Evolutionary conservation across 2,888 invertebrate species (phyloP).

Genomic region (Polydrusus cervinus): DNA sequence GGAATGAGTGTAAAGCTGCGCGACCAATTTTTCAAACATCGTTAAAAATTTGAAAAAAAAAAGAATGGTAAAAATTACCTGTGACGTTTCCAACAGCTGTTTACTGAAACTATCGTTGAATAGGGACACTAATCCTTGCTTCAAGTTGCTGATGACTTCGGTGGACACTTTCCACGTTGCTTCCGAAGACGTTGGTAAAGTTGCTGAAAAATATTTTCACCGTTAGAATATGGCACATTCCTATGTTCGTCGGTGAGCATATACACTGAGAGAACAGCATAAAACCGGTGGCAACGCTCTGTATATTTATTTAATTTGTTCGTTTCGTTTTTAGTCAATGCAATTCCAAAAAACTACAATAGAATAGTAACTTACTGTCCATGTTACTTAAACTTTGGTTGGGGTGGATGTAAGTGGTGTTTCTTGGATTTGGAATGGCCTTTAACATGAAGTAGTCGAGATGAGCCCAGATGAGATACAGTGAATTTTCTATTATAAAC

Average conservation of each 20-base stretch:
- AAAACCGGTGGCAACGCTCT: no score
- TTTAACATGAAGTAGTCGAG: slow-evolving; percentile 81
- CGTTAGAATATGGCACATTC: no score
- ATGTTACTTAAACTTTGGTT: slow-evolving; percentile 59
- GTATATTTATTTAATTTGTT: no score
- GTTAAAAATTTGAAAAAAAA: no score
- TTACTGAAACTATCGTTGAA: slow-evolving; percentile 88
- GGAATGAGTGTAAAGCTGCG: no score
- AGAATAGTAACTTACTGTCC: slow-evolving; percentile 61
- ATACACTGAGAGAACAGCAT: no score
- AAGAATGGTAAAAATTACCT: slow-evolving; percentile 53
- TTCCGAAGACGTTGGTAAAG: slow-evolving; percentile 70
- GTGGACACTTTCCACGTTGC: slow-evolving; percentile 76
- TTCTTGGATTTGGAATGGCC: slow-evolving; percentile 72
- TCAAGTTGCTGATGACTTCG: slow-evolving; percentile 79
- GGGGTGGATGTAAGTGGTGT: slow-evolving; percentile 58
- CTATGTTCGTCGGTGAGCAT: no score
- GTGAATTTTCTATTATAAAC: slow-evolving; percentile 81
- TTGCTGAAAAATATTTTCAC: slow-evolving; percentile 63
- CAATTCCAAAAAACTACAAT: no score
- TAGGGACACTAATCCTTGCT: slow-evolving; percentile 81
- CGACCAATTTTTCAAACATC: no score
- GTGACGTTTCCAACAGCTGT: slow-evolving; percentile 79
- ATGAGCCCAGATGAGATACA: slow-evolving; percentile 86
- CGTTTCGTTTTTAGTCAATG: no score